Evolutionary conservation across 2,888 invertebrate genomes (phyloP), one percentile per base, ranked within the genome.

Genomic region (Minunthozetes semirufus): DNA sequence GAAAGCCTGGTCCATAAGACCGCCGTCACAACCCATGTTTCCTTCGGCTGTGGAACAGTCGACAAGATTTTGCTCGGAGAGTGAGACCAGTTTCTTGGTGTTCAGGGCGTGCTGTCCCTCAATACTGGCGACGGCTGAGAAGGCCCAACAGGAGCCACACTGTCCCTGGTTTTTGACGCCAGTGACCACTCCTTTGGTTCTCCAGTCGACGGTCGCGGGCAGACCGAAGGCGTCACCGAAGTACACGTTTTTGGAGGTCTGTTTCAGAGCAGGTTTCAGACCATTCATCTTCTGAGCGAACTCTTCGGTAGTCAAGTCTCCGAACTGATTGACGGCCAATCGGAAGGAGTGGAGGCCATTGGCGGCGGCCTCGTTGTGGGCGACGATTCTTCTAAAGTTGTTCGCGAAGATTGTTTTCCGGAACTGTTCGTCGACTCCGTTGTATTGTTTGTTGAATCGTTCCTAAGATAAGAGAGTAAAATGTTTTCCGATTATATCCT

Each of bases 121-220:
- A 19, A 94, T 84, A 0, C 93, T 84, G 86, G 88, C 88, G 83
- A 89, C 89, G 29, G 90, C 85, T 80, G 92, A 92, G 87, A 94
- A 95, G 63, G 93, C 88, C 94, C 94, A 95, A 86, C 94, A 94
- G 6, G 91, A 91, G 77, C 93, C 93, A 83, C 93, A 94, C 81
- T 88, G 74, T 56, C 27, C 76, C 38, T 77, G 77, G 29, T 77
- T 48, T 56, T 76, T 77, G 29, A 77, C 56, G 11, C 50, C 42
- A 9, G 76, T 76, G 8, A 77, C 77, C 5, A 77, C 68, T 22
- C 75, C 75, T 46, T 76, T 68, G 15, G 46, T 70, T 46, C 76
- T 63, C 77, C 77, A 77, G 29, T 77, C 77, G 17, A 77, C 76
- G 6, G 75, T 74, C 33, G 59, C 70, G 13, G 78, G 78, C 5